These are phyloP conservation scores for Athripsodes cinereus DNA, from an alignment of 2,888 invertebrate species.

Conservation along the genomic window DNA sequence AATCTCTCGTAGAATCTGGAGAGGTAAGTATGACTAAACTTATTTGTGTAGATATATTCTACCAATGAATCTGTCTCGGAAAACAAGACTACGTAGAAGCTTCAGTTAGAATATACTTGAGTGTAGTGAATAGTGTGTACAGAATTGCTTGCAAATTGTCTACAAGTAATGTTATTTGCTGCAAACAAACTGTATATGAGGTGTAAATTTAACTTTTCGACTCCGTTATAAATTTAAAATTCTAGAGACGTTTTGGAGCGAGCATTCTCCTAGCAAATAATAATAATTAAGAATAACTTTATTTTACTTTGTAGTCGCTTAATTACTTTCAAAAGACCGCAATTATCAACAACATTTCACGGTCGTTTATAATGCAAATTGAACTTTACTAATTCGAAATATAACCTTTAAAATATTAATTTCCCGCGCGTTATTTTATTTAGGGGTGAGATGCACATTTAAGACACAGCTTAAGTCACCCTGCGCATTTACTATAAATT, in stretches of 20 bases:
- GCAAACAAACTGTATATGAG: slow-evolving; percentile 1
- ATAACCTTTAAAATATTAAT: slow-evolving; percentile 13
- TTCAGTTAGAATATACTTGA: too few relatives aligned
- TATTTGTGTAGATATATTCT: too few relatives aligned
- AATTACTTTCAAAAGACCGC: slow-evolving; percentile 27
- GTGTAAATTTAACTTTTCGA: slow-evolving; percentile 14
- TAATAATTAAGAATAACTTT: slow-evolving; percentile 26
- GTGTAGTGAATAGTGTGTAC: too few relatives aligned
- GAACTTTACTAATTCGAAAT: slow-evolving; percentile 18
- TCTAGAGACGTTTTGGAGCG: slow-evolving; percentile 19
- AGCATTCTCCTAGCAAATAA: slow-evolving; percentile 18
- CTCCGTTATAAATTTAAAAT: slow-evolving; percentile 19
- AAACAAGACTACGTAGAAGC: too few relatives aligned
- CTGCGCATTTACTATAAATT: slow-evolving; percentile 16
- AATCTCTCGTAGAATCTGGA: too few relatives aligned
- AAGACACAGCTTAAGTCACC: background rate
- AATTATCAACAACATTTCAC: slow-evolving; percentile 28
- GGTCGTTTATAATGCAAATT: slow-evolving; percentile 28
- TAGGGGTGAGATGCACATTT: slow-evolving; percentile 6
- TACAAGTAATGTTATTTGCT: too few relatives aligned
- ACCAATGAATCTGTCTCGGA: too few relatives aligned
- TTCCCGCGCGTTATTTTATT: background rate
- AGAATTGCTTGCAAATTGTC: too few relatives aligned
- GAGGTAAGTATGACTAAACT: too few relatives aligned
- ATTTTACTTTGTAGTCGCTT: slow-evolving; percentile 27